Evolutionary conservation across 2,113 vertebrate species (phyloP).

Genomic region (Tamias sibiricus): DNA sequence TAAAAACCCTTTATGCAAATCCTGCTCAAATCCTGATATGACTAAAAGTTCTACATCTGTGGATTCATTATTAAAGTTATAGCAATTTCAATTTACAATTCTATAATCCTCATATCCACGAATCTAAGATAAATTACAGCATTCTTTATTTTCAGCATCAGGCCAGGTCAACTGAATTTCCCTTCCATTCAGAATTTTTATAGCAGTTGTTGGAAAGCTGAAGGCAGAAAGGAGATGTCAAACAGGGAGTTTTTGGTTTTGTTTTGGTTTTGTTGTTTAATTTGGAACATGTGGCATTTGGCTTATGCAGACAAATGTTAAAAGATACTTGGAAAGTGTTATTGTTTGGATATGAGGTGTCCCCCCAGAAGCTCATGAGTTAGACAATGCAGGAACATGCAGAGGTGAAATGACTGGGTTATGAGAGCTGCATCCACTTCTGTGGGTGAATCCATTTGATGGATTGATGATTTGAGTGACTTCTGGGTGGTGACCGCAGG

Average conservation of each 20-base stretch:
- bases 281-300: neutral
- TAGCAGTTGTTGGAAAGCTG: neutral
- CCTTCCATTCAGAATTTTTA: neutral
- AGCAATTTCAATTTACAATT: constrained; percentile 3
- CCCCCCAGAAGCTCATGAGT: no score
- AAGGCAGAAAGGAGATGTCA: neutral
- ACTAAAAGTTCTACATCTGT: neutral
- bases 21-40: neutral
- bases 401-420: no score
- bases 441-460: no score
- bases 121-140: neutral
- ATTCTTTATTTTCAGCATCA: neutral
- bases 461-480: no score
- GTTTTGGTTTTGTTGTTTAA: constrained; percentile 6
- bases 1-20: neutral
- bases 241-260: neutral
- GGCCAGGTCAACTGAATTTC: neutral
- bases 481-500: no score
- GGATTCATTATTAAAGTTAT: neutral
- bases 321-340: neutral
- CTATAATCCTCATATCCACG: neutral
- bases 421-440: no score
- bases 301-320: neutral
- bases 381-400: no score
- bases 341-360: no score